Evolutionary conservation across 92 coral and sea anemone genomes (phyloP).

Genomic region (Paramuricea clavata): DNA sequence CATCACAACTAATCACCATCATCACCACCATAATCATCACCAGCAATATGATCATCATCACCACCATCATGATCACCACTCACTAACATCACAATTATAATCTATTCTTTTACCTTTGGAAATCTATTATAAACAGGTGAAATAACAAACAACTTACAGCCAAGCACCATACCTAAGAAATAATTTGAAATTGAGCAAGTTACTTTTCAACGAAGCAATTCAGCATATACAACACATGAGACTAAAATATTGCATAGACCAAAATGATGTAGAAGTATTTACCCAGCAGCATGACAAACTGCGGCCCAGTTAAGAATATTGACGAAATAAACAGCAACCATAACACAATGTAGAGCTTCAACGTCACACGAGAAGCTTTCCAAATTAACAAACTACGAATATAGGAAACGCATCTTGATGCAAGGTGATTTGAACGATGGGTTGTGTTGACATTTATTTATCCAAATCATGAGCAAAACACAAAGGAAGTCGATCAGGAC

Average conservation of each 20-base stretch:
- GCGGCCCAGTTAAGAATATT: slow-evolving; percentile 74
- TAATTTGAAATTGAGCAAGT: not conserved
- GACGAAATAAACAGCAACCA: slow-evolving; percentile 73
- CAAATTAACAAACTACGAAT: slow-evolving; percentile 80
- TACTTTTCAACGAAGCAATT: no score
- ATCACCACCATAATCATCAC: not conserved
- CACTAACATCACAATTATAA: no score
- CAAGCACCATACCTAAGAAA: slow-evolving; percentile 75
- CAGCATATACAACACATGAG: no score
- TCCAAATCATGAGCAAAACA: no score
- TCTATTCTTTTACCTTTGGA: slow-evolving; percentile 82
- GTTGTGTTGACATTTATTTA: no score
- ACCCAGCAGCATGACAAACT: slow-evolving; percentile 82
- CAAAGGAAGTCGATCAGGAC: no score
- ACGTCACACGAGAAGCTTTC: slow-evolving; percentile 82
- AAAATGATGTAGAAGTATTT: not conserved
- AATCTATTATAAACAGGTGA: slow-evolving; percentile 81
- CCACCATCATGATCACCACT: no score
- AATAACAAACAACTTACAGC: slow-evolving; percentile 80
- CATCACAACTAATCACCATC: no score
- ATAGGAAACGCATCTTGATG: not conserved
- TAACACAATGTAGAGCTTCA: slow-evolving; percentile 70
- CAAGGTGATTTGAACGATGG: no score
- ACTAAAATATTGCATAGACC: not conserved
- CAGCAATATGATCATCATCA: no score